phyloP scores from a whole-genome alignment of 1,140 invertebrate species.

The Apis florea region DNA sequence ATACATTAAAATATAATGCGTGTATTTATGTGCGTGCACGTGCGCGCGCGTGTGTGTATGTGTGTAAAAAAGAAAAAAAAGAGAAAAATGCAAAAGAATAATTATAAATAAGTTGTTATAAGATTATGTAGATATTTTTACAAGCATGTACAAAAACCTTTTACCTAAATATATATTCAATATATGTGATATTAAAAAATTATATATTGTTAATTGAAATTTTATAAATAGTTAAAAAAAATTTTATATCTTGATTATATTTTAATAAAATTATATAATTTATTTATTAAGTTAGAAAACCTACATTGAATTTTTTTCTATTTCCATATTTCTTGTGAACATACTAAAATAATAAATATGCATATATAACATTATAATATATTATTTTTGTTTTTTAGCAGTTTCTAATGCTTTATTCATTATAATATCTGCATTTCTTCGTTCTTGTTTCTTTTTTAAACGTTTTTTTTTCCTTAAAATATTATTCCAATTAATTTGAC shows the following conservation, averaged over 20 bases:
- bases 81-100: conserved; percentile 2
- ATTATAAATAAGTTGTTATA: neutral
- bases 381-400: conserved; percentile 56
- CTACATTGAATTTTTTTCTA: neutral
- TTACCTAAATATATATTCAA: neutral
- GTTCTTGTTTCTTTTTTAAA: conserved; percentile 56
- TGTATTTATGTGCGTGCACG: neutral
- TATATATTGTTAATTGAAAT: conserved; percentile 4
- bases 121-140: conserved; percentile 11
- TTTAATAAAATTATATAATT: conserved; percentile 33
- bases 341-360: conserved; percentile 5
- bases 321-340: neutral
- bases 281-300: conserved; percentile 34
- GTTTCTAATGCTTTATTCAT: conserved; percentile 68
- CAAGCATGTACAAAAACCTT: conserved; percentile 3
- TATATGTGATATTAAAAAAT: neutral
- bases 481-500: conserved; percentile 71
- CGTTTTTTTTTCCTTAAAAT: conserved; percentile 68
- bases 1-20: conserved; percentile 17
- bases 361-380: neutral
- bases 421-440: conserved; percentile 51
- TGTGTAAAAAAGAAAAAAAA: no score
- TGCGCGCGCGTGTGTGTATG: no score
- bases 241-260: neutral
- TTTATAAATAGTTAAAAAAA: neutral